Base-by-base conservation (phyloP, 1,140 invertebrate genomes). In the Hyles vespertilio region DNA sequence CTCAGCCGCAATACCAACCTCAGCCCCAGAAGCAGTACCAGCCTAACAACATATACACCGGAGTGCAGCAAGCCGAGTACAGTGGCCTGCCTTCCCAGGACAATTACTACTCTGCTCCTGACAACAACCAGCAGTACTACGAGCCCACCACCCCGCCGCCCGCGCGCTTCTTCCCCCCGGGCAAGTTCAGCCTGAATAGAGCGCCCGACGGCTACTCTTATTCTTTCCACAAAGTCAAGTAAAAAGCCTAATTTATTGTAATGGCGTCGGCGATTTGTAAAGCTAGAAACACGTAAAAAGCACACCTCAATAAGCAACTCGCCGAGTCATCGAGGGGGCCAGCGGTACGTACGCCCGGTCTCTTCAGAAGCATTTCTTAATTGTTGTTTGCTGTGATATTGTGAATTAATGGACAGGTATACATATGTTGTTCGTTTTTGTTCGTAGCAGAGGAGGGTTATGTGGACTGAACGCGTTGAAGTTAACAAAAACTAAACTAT, bases 131-230 rank as follows among this genome's bases (percentile, higher is more conserved):
- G 49, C 90, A 91, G 69, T 84, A 87, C 71, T 91, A 91, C 67
- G 90, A 90, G 46, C 84, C 90, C 5, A 94, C 93, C 32, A 95
- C 94, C 11, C 92, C 91, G 48, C 87, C 92, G 9, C 92, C 94
- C 2, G 91, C 92, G 61, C 91, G 94, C 67, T 95, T 95, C 87
- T 94, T 93, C 77, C 95, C 94, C 22, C 94, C 95, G 2, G 95
- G 95, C 58, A 96, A 96, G 79, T 91, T 96, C 56, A 93, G 92
- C 69, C 91, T 96, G 64, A 96, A 95, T 90, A 91, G 95, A 81
- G 95, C 94, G 47, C 95, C 95, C 12, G 95, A 96, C 76, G 95
- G 95, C 61, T 96, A 93, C 84, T 94, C 94, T 65, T 96, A 95
- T 84, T 93, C 91, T 50, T 96, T 96, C 90, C 94, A 92, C 87